These are phyloP conservation scores for Thunnus maccoyii DNA, from an alignment of 2,113 vertebrate genomes.

Conservation along the genomic window DNA sequence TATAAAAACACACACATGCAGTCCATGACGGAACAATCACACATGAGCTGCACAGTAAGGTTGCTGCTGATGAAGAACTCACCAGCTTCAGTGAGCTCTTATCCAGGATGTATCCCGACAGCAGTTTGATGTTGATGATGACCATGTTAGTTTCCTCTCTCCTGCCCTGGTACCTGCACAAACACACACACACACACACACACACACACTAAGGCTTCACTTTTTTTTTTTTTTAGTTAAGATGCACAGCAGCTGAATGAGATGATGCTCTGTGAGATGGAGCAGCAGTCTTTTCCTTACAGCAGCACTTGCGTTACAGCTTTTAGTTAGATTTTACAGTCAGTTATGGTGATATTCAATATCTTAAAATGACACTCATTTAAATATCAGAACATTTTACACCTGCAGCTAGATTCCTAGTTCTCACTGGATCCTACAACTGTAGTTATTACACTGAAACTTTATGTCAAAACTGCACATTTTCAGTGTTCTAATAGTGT, in stretches of 20 bases:
- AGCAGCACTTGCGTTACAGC: too few relatives aligned
- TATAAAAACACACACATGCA: not conserved
- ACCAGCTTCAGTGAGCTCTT: constrained; percentile 76
- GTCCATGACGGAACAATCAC: not conserved
- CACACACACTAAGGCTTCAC: not conserved
- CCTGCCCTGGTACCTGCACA: constrained; percentile 78
- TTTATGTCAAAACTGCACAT: too few relatives aligned
- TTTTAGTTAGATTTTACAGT: too few relatives aligned
- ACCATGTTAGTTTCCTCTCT: constrained; percentile 87
- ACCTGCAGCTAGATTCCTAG: too few relatives aligned
- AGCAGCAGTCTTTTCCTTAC: not conserved
- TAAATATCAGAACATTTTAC: too few relatives aligned
- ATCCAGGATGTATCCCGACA: constrained; percentile 83
- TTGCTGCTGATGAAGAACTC: constrained; percentile 35
- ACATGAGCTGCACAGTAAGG: not conserved
- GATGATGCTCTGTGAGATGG: not conserved
- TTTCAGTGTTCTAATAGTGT: too few relatives aligned
- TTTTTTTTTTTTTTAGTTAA: too few relatives aligned
- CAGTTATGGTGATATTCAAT: too few relatives aligned
- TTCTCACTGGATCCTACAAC: too few relatives aligned
- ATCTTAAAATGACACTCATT: too few relatives aligned
- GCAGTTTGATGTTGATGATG: constrained; percentile 86
- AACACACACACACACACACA: not conserved
- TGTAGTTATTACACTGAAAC: too few relatives aligned
- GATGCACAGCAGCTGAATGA: too few relatives aligned